phyloP scores from a whole-genome alignment of 2,888 invertebrate species.

The Drosophila multiciliata region DNA sequence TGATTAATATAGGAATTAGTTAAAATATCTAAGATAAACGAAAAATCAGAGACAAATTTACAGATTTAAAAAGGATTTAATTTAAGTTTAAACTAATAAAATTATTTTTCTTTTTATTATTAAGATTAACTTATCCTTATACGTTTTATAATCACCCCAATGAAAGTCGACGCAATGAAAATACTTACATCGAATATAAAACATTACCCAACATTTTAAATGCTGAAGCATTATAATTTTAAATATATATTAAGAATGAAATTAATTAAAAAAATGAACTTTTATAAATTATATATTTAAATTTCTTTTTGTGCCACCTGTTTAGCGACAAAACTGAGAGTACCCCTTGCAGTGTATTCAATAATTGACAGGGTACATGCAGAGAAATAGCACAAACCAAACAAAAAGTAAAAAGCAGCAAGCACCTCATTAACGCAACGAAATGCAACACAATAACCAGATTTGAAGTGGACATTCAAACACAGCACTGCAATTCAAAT shows the following conservation, averaged over 20 bases:
- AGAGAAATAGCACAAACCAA: background rate
- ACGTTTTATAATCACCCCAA: background rate
- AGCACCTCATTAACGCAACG: slow-evolving; percentile 70
- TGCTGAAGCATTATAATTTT: no score
- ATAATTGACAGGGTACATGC: background rate
- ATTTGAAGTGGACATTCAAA: slow-evolving; percentile 63
- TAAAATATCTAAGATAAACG: no score
- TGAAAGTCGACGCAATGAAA: background rate
- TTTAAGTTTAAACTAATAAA: background rate
- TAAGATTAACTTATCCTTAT: background rate
- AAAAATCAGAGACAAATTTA: no score
- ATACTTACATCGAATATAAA: background rate
- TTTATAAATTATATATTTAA: background rate
- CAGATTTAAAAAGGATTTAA: no score
- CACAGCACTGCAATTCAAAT: slow-evolving; percentile 7
- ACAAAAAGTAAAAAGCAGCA: background rate
- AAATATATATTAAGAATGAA: no score
- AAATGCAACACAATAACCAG: slow-evolving; percentile 64
- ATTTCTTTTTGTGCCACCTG: background rate
- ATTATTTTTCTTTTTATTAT: no score
- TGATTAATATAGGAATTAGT: no score
- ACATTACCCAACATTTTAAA: background rate
- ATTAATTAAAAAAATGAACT: background rate
- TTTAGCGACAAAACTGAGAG: background rate
- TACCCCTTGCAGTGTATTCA: background rate